Evolutionary conservation across 2,113 vertebrate genomes (phyloP).

Genomic region (Casuarius casuarius): DNA sequence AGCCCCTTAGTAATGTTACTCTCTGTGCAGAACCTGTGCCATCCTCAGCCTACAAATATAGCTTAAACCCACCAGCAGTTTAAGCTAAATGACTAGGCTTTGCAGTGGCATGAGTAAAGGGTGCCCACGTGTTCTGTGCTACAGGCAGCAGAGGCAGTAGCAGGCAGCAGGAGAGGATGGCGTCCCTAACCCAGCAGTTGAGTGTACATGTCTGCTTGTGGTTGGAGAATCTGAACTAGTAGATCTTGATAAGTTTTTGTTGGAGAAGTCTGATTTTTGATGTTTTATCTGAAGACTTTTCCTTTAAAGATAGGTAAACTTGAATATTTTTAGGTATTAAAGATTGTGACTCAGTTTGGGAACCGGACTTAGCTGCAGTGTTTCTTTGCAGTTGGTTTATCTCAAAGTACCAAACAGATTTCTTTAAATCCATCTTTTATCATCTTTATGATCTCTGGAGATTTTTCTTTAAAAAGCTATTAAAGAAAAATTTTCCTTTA

Average conservation of each 20-base stretch:
- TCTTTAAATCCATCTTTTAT: neutral
- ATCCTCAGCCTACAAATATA: neutral
- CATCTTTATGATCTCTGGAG: neutral
- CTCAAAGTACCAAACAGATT: neutral
- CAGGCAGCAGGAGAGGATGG: neutral
- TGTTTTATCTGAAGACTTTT: neutral
- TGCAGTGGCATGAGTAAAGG: no score
- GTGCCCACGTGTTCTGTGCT: rapidly evolving
- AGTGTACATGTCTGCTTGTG: neutral
- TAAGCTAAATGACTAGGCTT: neutral
- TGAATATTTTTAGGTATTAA: neutral
- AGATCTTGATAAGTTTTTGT: neutral
- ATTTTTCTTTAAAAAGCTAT: neutral
- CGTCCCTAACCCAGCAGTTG: neutral
- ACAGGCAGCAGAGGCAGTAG: rapidly evolving
- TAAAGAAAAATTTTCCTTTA: neutral
- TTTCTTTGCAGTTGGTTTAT: neutral
- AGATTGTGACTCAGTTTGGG: neutral
- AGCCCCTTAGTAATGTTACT: neutral
- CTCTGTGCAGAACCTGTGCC: neutral
- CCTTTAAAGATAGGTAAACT: neutral
- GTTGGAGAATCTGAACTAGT: neutral
- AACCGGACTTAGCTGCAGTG: neutral
- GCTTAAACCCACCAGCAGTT: neutral
- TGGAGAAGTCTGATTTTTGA: neutral